Evolutionary conservation across 2,888 invertebrate species (phyloP).

Genomic region (Eurytoma californica): DNA sequence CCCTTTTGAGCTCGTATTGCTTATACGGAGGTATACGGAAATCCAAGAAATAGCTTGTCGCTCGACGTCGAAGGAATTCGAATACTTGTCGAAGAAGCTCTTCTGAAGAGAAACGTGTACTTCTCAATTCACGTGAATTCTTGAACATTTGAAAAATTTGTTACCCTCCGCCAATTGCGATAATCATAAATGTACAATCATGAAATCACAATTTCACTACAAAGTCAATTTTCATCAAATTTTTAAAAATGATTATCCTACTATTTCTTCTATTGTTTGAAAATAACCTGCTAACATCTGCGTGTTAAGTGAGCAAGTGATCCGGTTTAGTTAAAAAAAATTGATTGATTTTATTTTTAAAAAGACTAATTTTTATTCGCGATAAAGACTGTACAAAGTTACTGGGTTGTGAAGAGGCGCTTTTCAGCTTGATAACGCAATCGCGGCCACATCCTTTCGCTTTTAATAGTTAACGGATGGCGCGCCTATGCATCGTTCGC

Average conservation of each 20-base stretch:
- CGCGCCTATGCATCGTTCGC: slow-evolving; percentile 46
- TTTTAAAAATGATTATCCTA: too few species aligned
- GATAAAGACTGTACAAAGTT: not conserved
- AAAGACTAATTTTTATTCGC: too few species aligned
- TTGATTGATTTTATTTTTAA: not conserved
- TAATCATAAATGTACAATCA: slow-evolving; percentile 9
- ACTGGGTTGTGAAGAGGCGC: not conserved
- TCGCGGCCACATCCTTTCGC: slow-evolving; percentile 36
- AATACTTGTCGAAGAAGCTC: slow-evolving; percentile 32
- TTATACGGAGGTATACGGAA: slow-evolving; percentile 59
- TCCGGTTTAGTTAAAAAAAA: not conserved
- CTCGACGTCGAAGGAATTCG: slow-evolving; percentile 38
- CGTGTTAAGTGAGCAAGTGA: not conserved
- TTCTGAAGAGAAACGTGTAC: slow-evolving; percentile 23
- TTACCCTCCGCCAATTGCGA: not conserved
- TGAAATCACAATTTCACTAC: slow-evolving; percentile 11
- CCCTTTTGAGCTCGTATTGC: slow-evolving; percentile 51
- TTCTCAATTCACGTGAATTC: slow-evolving; percentile 46
- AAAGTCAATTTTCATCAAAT: too few species aligned
- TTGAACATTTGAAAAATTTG: not conserved
- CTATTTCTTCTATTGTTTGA: too few species aligned
- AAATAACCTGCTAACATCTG: too few species aligned
- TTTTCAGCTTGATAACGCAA: slow-evolving; percentile 27
- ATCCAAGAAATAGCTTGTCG: slow-evolving; percentile 56
- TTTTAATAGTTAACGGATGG: slow-evolving; percentile 45